A percentile compares a stretch with the other conserved stretches of the same genome.
Conservation (phyloP, 2,888 invertebrate genomes). For the Drosophila neonasuta region DNA sequence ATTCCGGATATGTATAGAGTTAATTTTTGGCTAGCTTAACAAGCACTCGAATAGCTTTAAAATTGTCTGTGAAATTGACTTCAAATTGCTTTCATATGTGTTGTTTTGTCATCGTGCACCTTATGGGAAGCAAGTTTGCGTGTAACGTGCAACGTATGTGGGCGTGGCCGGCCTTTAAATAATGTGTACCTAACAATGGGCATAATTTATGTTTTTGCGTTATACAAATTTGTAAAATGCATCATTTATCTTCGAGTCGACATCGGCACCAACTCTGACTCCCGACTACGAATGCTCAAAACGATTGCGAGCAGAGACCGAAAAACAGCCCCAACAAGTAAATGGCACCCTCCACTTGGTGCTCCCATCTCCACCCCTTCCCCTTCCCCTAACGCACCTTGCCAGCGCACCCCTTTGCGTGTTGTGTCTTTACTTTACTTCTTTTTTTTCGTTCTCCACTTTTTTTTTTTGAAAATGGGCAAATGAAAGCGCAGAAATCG, state of each 20-base stretch:
- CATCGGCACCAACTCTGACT: slow-evolving; percentile 25
- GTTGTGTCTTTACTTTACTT: slow-evolving; percentile 62
- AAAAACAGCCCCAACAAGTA: slow-evolving; percentile 21
- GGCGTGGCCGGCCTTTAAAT: slow-evolving; percentile 40
- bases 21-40: too few relatives aligned
- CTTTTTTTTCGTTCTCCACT: slow-evolving; percentile 11
- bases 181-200: slow-evolving; percentile 48
- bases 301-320: slow-evolving; percentile 23
- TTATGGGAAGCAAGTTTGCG: slow-evolving; percentile 3
- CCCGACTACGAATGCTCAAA: neutral
- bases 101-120: slow-evolving; percentile 36
- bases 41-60: neutral
- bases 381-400: slow-evolving; percentile 34
- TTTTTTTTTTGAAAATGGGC: slow-evolving; percentile 19
- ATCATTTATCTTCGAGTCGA: slow-evolving; percentile 69
- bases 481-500: slow-evolving; percentile 30
- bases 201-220: slow-evolving; percentile 70
- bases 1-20: neutral
- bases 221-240: slow-evolving; percentile 71
- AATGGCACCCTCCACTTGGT: slow-evolving; percentile 29
- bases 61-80: slow-evolving; percentile 18
- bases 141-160: slow-evolving; percentile 20
- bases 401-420: slow-evolving; percentile 63
- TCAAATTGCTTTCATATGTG: slow-evolving; percentile 24
- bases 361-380: neutral